Evolutionary conservation across 2,113 vertebrate species (phyloP), one percentile per base, ranked within the genome.

Genomic region (Oryctolagus cuniculus): DNA sequence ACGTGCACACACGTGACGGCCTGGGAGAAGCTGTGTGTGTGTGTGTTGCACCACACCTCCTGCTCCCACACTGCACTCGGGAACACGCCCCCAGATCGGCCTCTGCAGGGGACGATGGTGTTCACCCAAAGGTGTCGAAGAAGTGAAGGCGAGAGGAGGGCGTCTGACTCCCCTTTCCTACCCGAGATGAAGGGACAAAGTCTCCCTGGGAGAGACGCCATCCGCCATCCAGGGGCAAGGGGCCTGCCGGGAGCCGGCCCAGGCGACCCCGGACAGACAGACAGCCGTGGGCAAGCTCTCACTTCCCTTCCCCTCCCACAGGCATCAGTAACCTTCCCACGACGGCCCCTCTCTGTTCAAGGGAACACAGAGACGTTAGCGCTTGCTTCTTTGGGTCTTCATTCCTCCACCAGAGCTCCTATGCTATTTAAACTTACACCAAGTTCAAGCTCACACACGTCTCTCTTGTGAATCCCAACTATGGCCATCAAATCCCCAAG

Each of bases 11-110:
- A n/a, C 16, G 36, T 2, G 10, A 51, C 1, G 25, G 21, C 5
- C 9, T 5, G 19, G 10, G 31, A 34, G 44, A 53, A 6, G 22
- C 8, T n/a, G 36, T 34, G 12, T 27, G 25, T 38, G 25, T 38
- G 0, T 63, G 44, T 12, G 3, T 31, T 13, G 15, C 6, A 7
- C 0, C 21, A 8, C 1, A 4, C 11, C 6, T 75, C 70, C 21
- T 0, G 24, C 34, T 13, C 25, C 63, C n/a, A 27, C 19, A 5
- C 6, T 34, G 53, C 8, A 0, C 15, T 10, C 0, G 0, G 2
- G 12, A 21, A 34, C 9, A 25, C 6, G 17, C 31, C 31, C 10
- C 6, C 5, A 55, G 16, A 29, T 15, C 11, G 5, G 17, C 19
- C 25, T 11, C 21, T 61, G 27, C 6, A 1, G 25, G 15, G 17